Conservation (phyloP, 2,888 invertebrate species). For the Rhagium mordax region DNA sequence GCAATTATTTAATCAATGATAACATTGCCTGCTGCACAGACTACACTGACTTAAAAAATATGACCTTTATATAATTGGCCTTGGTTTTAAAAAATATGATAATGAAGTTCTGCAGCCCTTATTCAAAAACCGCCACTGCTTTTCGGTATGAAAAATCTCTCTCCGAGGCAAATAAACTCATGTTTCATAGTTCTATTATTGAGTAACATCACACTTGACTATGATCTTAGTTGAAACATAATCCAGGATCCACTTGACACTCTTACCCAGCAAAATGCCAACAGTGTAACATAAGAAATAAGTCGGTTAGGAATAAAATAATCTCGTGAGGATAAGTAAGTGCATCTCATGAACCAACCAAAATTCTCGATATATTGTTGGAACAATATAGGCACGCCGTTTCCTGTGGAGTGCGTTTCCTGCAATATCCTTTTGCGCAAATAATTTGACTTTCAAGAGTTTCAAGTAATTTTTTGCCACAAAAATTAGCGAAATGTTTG, state of each 20-base stretch:
- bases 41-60: neutral
- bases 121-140: no score
- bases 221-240: slow-evolving; percentile 17
- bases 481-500: no score
- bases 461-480: no score
- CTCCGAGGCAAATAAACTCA: slow-evolving; percentile 16
- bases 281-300: slow-evolving; percentile 21
- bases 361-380: neutral
- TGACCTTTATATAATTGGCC: neutral
- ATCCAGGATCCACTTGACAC: slow-evolving; percentile 36
- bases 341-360: no score
- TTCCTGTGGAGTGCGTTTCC: no score
- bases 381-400: neutral
- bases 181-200: slow-evolving; percentile 15
- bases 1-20: neutral
- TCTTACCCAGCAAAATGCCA: slow-evolving; percentile 17
- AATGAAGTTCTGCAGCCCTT: no score
- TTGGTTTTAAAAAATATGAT: neutral
- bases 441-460: neutral
- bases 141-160: no score
- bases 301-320: neutral
- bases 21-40: neutral
- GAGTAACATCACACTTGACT: slow-evolving; percentile 23
- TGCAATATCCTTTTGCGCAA: no score
- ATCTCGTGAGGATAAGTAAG: slow-evolving; percentile 4